Evolutionary conservation across 2,797 vertebrate genomes (phyloP), one percentile per base, ranked within the genome.

Genomic region (Triplophysa bombifrons): DNA sequence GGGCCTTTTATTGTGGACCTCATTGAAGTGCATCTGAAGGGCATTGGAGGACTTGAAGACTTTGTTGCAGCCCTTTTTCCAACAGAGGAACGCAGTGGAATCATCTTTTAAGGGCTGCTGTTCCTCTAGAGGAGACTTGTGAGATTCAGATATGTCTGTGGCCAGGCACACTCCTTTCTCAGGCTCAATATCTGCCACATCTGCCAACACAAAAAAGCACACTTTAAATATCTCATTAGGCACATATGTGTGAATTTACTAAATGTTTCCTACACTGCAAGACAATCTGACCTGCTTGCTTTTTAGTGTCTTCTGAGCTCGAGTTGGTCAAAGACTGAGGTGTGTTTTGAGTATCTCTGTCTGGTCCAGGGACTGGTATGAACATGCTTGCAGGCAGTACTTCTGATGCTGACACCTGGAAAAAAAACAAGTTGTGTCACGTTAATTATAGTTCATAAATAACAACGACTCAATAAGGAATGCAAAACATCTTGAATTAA

Each of bases 61-160:
- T 92, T 99, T 98, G 92, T 96, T 99, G 85, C 98, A 99, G 84
- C 98, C 98, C 88, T 99, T 99, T 91, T 99, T 99, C 98, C 98
- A 99, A 88, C 98, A 99, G 51, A 99, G 91, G 87, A 99, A 99
- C 81, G 96, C 95, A 0, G 96, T 93, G 0, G 95, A 87, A 83
- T 99, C 98, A 65, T 99, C 98, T 85, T 94, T 94, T 85, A 92
- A 88, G 55, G 92, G 80, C n/a, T 93, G 90, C 1, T 92, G 92
- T 68, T 99, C 98, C 1, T 94, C 93, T 0, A 92, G 73, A 82
- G 93, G 87, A 3, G 95, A 93, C 87, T 95, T 98, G 78, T 85
- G 91, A 85, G 92, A 86, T 88, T 98, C 97, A 51, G 88, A 34
- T 16, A 88, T 89, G 58, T 95, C 95, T 0, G 94, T 89, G 11